Base-by-base conservation (phyloP, 2,797 vertebrate genomes). In the Cacajao melanocephalus region DNA sequence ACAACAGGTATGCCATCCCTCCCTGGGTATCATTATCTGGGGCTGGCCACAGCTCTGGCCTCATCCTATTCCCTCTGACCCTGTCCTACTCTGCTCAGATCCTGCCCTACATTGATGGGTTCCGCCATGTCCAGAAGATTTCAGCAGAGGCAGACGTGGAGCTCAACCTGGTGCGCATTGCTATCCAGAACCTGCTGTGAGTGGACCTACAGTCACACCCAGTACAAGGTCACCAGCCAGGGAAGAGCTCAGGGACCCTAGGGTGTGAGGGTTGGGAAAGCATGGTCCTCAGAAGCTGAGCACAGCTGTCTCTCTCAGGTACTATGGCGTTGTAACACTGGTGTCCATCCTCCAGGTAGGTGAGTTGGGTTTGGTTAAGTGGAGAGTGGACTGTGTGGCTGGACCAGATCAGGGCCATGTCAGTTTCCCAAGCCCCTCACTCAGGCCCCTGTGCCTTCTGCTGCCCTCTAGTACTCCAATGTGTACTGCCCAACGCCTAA, bases 281-380 rank as follows among this genome's bases (percentile, higher is more conserved):
- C 30, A 26, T 41, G 55, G n/a, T 30, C 28, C 57, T 72, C 64
- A 17, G 57, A 81, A 73, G 20, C 88, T 97, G 83, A 98, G n/a
- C 48, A 10, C 28, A 30, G 3, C 81, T 97, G 4, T 33, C 0
- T 97, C 97, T 91, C 97, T 61, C 98, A 99, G 99, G 98, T 99
- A 99, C 98, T 99, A 99, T 1, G 99, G 99, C 6, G 99, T 99
- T 2, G 99, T 99, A 97, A 99, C 99, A 0, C 98, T 99, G 30
- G 99, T 99, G 52, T 99, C 99, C 90, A 99, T 99, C 97, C 99
- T 99, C 93, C 99, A 99, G 99, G 99, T 99, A 98, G 86, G 97
- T 97, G 90, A 95, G 92, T 93, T 86, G 57, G 52, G 28, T 96
- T 76, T 76, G 61, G 28, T 61, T 80, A 73, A 48, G 26, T 73